Conservation (phyloP, 2,888 invertebrate species). For the Brachylomia viminalis region DNA sequence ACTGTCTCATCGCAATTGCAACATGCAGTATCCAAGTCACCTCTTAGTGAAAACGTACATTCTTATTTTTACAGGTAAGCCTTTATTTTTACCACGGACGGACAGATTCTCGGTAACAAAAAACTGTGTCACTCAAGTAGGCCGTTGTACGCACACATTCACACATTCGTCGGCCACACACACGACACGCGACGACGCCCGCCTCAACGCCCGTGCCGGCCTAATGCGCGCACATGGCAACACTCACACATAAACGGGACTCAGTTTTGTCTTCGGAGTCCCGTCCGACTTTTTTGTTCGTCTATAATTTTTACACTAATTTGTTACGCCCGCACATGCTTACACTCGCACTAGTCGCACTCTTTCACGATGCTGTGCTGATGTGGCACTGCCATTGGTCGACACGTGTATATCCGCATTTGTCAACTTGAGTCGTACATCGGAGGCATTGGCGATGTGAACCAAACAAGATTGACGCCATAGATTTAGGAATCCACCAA, state of each 20-base stretch:
- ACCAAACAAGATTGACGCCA: neutral
- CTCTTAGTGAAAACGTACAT: slow-evolving; percentile 31
- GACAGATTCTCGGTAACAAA: too few relatives aligned
- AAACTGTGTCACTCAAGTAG: too few relatives aligned
- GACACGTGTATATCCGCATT: neutral
- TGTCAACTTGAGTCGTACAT: too few relatives aligned
- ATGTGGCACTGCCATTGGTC: neutral
- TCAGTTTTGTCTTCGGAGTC: too few relatives aligned
- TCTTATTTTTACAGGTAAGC: slow-evolving; percentile 37
- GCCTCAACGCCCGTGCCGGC: too few relatives aligned
- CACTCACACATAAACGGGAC: too few relatives aligned
- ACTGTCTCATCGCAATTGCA: neutral
- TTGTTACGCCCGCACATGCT: neutral
- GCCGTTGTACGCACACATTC: too few relatives aligned
- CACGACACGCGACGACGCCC: too few relatives aligned
- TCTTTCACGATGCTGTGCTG: neutral
- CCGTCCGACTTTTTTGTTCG: too few relatives aligned
- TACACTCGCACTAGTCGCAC: neutral
- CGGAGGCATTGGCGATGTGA: neutral
- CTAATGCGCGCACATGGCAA: too few relatives aligned
- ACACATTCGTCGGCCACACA: too few relatives aligned
- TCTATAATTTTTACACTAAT: neutral
- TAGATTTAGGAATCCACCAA: neutral
- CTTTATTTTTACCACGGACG: too few relatives aligned
- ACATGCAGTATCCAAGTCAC: slow-evolving; percentile 32